phyloP scores from a whole-genome alignment of 2,888 invertebrate species.

The Harmothoe impar region DNA sequence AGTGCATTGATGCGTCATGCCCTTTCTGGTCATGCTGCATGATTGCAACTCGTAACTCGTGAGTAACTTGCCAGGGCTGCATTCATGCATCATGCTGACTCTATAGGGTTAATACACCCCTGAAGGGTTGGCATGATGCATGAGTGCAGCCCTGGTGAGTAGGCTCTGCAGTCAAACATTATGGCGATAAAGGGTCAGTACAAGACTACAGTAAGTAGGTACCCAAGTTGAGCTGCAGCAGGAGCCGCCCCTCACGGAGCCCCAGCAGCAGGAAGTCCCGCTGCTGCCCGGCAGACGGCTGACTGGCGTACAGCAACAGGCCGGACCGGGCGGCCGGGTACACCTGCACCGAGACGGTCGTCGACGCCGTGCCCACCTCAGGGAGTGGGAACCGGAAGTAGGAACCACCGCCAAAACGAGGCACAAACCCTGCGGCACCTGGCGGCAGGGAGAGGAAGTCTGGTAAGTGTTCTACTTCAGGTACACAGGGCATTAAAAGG shows the following conservation, averaged over 20 bases:
- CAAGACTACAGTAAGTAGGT: background rate
- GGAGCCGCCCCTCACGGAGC: background rate
- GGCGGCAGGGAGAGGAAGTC: background rate
- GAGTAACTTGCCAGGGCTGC: no score
- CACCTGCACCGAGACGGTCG: conserved; percentile 50
- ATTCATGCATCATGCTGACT: no score
- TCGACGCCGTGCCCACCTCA: background rate
- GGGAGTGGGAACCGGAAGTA: conserved; percentile 53
- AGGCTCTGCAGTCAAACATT: no score
- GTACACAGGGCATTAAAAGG: no score
- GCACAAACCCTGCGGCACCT: conserved; percentile 20
- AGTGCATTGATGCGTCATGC: no score
- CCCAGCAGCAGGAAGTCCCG: conserved; percentile 58
- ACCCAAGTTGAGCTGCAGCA: conserved; percentile 59
- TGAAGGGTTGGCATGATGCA: no score
- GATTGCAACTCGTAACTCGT: no score
- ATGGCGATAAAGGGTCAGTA: no score
- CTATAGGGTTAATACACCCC: no score
- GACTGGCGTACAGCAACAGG: conserved; percentile 52
- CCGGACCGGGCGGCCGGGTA: background rate
- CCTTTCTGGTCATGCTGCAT: no score
- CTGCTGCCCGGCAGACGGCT: background rate
- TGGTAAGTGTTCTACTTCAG: no score
- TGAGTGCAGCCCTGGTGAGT: no score
- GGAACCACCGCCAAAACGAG: conserved; percentile 43